Base-by-base conservation (phyloP, 1,140 invertebrate species). In the Cydia strobilella region DNA sequence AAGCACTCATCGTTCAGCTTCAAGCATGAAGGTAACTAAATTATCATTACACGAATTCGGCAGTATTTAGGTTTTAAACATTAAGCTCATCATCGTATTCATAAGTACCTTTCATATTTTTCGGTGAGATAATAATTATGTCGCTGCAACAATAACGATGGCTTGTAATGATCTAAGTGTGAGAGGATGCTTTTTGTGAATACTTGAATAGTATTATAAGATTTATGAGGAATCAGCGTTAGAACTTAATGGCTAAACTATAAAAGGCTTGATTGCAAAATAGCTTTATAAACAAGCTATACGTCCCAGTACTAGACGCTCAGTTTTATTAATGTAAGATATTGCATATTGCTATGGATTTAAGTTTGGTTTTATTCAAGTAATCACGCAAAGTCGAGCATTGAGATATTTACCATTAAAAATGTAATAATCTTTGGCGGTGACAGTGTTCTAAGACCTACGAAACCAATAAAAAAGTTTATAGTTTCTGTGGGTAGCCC, bases 11-110 rank as follows among this genome's bases (percentile, higher is more conserved):
- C 86, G 82, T 79, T 85, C 80, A 89, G 87, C 90, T 86, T 86
- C 88, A 86, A 73, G 45, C 84, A 92, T 92, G 90, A 92, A 92
- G 90, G 90, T 92, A 92, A 75, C 79, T 77, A 74, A 82, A n/a
- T 31, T 15, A 20, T n/a, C 23, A 63, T 63, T 66, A 69, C 35
- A 20, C 9, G 35, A 35, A 51, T 51, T 51, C 48, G 48, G n/a
- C 48, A 51, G 48, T 12, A 51, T 69, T 35, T 35, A 31, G 27
- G 15, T 35, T 15, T 69, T 18, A n/a, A 10, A 10, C n/a, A 69
- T 69, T 69, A 31, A 69, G 6, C 65, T 69, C n/a, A 69, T 66
- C 3, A 18, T 59, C 20, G 51, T 27, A 13, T 42, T 69, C 65
- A 69, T 42, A 27, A 35, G 27, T 15, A 9, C 65, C 31, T 69